Percentiles rank a stretch among this genome's conserved stretches.
Evolutionary conservation across 2,888 invertebrate species (phyloP).

Genomic region (Meiosimyza decipiens): DNA sequence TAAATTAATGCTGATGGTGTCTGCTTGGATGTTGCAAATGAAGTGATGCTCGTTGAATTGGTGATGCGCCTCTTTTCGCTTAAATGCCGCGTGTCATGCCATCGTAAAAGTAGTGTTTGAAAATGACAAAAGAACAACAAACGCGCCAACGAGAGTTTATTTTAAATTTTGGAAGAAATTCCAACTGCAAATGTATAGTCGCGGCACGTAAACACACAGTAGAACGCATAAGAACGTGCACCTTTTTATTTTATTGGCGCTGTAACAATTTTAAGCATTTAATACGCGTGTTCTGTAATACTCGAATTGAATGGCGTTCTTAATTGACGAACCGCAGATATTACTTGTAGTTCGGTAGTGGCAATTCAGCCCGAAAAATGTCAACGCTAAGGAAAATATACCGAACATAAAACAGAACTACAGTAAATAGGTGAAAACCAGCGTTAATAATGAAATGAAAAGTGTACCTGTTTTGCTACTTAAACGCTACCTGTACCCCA

Average conservation of each 20-base stretch:
- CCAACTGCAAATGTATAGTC: conserved; percentile 20
- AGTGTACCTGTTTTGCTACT: no score
- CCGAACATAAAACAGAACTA: no score
- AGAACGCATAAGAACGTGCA: conserved; percentile 20
- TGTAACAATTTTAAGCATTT: conserved; percentile 21
- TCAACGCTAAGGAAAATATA: no score
- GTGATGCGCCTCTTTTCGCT: conserved; percentile 40
- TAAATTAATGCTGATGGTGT: conserved; percentile 38
- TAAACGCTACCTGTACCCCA: neutral
- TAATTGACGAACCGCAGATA: conserved; percentile 22
- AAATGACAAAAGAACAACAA: conserved; percentile 30
- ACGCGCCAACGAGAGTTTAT: conserved; percentile 8
- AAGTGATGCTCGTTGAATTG: conserved; percentile 42
- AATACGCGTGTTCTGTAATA: conserved; percentile 16
- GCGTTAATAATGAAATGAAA: no score
- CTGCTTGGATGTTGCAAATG: conserved; percentile 41
- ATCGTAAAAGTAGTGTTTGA: conserved; percentile 20
- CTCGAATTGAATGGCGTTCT: conserved; percentile 20
- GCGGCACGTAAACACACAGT: conserved; percentile 33
- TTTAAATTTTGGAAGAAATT: conserved; percentile 32
- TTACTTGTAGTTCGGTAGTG: neutral
- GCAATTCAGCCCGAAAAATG: no score
- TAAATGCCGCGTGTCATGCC: conserved; percentile 41
- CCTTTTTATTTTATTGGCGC: conserved; percentile 22
- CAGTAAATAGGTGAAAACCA: no score